Evolutionary conservation across 1,140 invertebrate species (phyloP), one percentile per base, ranked within the genome.

Genomic region (Portunus trituberculatus): DNA sequence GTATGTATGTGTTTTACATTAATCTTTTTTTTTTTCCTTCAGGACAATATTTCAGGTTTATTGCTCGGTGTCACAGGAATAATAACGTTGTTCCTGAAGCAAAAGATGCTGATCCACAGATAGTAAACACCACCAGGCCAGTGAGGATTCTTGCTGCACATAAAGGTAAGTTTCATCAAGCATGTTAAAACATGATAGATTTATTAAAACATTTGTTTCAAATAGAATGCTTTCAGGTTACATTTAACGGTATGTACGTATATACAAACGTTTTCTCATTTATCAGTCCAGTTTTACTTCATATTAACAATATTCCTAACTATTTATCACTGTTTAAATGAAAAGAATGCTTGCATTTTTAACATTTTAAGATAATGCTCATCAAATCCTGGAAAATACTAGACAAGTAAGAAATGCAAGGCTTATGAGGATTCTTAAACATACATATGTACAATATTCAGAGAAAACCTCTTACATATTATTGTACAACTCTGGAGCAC

Each of bases 401-500:
- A 76, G 67, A n/a, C 10, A 76, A 25, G 20, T n/a, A n/a, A 0
- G 25, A n/a, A n/a, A 76, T 76, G 67, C 67, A 76, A 76, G 67
- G 67, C 67, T n/a, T 76, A 76, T 76, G 20, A n/a, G n/a, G 20
- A n/a, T n/a, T 76, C 25, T 76, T 25, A 76, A n/a, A 76, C n/a
- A 76, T n/a, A 76, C 6, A n/a, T 76, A n/a, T 20, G 16, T 59
- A 59, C 52, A 14, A 59, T 20, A 76, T 25, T 39, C n/a, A 25
- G 6, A 76, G n/a, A 20, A 76, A 76, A 12, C n/a, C n/a, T 76
- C n/a, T 25, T 76, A 76, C 8, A 76, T n/a, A n/a, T n/a, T n/a
- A n/a, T 76, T 76, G 67, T 76, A 76, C 20, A n/a, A 76, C 67
- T 59, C 67, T 76, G n/a, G 67, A 76, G 67, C 67, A 76, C 67